A percentile compares a stretch with the other conserved stretches of the same genome.
phyloP scores from a whole-genome alignment of 2,888 invertebrate species.

The Tachina lurida region DNA sequence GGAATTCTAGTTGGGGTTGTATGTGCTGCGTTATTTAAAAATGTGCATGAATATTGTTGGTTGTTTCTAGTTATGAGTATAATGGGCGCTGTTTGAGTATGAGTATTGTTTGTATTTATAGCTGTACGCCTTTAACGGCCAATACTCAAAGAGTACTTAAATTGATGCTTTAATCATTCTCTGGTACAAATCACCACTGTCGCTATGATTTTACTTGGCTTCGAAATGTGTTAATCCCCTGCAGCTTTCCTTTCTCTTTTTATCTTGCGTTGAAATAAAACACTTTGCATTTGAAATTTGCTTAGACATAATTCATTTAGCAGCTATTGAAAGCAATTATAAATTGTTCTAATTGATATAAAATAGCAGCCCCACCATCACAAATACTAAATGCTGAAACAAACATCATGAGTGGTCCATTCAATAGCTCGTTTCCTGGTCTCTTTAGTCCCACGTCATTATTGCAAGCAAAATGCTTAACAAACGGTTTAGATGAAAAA shows the following conservation, averaged over 20 bases:
- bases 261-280: not conserved
- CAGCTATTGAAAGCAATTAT: constrained; percentile 9
- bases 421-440: constrained; percentile 13
- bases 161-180: too few species aligned
- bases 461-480: not conserved
- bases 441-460: constrained; percentile 4
- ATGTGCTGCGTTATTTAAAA: too few species aligned
- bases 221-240: not conserved
- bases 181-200: too few species aligned
- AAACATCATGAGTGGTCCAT: constrained; percentile 17
- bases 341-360: constrained; percentile 44
- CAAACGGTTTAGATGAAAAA: constrained; percentile 7
- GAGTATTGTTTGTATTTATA: too few species aligned
- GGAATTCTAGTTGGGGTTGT: too few species aligned
- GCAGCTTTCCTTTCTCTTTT: not conserved
- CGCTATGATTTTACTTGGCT: not conserved
- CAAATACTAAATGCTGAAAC: not conserved
- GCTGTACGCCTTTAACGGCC: too few species aligned
- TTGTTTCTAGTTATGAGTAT: too few species aligned
- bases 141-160: too few species aligned
- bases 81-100: too few species aligned
- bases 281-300: constrained; percentile 24
- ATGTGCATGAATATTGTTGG: too few species aligned
- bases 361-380: constrained; percentile 5
- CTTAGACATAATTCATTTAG: constrained; percentile 45